phyloP scores from a whole-genome alignment of 2,113 vertebrate genomes.

The Channa argus region DNA sequence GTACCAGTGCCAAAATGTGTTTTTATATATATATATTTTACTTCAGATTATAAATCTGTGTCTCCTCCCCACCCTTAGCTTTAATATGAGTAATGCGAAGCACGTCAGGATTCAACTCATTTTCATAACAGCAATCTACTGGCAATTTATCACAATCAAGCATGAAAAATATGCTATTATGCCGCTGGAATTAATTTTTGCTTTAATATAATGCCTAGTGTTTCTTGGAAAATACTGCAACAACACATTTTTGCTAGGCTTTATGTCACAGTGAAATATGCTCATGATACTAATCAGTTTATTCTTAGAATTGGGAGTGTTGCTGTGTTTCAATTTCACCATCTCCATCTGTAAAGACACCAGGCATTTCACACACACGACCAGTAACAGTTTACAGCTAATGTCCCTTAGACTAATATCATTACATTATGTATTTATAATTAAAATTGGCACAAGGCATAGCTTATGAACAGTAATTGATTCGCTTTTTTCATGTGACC shows the following conservation, averaged over 20 bases:
- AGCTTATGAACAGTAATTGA: neutral
- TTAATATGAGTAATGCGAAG: conserved; percentile 54
- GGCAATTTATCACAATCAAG: conserved; percentile 61
- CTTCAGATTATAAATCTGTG: conserved; percentile 41
- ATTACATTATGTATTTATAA: neutral
- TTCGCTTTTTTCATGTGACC: neutral
- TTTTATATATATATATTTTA: conserved; percentile 27
- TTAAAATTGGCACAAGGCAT: neutral
- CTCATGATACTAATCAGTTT: conserved; percentile 10
- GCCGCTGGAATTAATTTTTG: conserved; percentile 28
- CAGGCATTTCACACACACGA: neutral
- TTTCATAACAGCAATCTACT: conserved; percentile 58
- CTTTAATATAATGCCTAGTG: conserved; percentile 2
- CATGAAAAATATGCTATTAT: conserved; percentile 59
- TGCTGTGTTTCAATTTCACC: conserved; percentile 2
- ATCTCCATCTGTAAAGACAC: neutral
- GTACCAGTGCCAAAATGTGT: conserved; percentile 23
- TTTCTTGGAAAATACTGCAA: conserved; percentile 25
- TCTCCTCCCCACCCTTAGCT: conserved; percentile 16
- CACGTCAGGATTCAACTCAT: conserved; percentile 41
- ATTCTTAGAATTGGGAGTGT: neutral
- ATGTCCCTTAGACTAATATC: conserved; percentile 21
- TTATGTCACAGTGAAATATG: conserved; percentile 43
- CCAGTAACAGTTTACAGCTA: conserved; percentile 1
- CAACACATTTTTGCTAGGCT: conserved; percentile 1